A percentile compares a stretch with the other conserved stretches of the same genome.
phyloP scores from a whole-genome alignment of 2,797 vertebrate species.

The Pangasius macronema region DNA sequence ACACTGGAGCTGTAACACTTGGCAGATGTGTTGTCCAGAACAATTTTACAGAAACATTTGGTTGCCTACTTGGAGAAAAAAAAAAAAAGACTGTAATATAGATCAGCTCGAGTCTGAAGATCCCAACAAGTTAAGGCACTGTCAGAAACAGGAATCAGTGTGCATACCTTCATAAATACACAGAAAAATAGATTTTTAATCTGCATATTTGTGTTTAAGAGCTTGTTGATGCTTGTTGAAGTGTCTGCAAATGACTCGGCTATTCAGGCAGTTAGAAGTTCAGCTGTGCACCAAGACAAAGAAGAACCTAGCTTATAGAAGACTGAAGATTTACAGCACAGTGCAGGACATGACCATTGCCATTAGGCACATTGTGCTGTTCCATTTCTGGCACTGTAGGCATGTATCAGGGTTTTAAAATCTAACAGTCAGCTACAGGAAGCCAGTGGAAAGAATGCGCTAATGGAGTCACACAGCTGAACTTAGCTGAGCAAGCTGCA shows the following conservation, averaged over 20 bases:
- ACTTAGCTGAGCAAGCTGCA: background rate
- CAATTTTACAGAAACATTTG: too few species aligned
- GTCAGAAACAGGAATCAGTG: background rate
- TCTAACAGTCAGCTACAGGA: background rate
- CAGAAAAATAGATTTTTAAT: background rate
- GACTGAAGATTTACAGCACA: background rate
- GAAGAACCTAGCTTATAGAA: background rate
- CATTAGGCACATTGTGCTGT: too few species aligned
- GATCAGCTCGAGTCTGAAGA: too few species aligned
- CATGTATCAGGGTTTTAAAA: background rate
- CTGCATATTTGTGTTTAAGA: background rate
- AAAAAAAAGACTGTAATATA: background rate
- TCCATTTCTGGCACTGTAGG: too few species aligned
- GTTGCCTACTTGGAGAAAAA: background rate
- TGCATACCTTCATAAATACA: background rate
- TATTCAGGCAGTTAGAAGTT: background rate
- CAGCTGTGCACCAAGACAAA: too few species aligned
- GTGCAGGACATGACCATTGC: background rate
- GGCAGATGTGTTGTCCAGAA: too few species aligned
- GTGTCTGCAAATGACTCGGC: background rate
- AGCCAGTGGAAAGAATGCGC: background rate
- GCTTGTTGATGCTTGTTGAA: background rate
- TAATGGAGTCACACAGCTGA: background rate
- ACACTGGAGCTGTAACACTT: background rate
- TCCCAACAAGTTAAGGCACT: background rate